Evolutionary conservation across 2,797 vertebrate genomes (phyloP).

Genomic region (Apogon hyalosoma): DNA sequence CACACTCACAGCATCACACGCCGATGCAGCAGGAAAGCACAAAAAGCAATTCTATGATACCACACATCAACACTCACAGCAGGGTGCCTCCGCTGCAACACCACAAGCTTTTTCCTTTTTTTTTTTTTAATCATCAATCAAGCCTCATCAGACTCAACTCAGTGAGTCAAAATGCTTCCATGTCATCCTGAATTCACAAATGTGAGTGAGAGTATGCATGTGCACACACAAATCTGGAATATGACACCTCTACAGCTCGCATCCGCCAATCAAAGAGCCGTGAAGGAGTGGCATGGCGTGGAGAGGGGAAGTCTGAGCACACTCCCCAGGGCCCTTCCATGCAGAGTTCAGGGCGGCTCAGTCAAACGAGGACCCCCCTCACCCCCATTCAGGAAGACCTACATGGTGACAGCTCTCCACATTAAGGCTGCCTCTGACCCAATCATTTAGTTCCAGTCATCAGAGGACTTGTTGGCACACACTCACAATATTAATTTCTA

Average conservation of each 20-base stretch:
- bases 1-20: neutral
- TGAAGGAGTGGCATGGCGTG: conserved; percentile 41
- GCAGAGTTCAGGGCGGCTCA: conserved; percentile 73
- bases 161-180: conserved; percentile 22
- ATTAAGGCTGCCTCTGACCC: no score
- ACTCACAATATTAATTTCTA: no score
- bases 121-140: conserved; percentile 60
- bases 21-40: conserved; percentile 18
- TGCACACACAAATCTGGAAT: conserved; percentile 9
- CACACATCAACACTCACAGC: conserved; percentile 54
- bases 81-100: conserved; percentile 40
- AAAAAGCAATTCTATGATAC: conserved; percentile 49
- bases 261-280: conserved; percentile 48
- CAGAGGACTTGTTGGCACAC: no score
- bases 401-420: neutral
- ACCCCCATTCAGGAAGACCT: neutral
- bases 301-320: conserved; percentile 48
- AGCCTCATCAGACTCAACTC: conserved; percentile 58
- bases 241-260: conserved; percentile 48
- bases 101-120: neutral
- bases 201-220: neutral
- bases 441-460: no score
- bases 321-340: conserved; percentile 68
- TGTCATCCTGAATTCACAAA: neutral
- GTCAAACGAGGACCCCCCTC: conserved; percentile 37